phyloP scores from a whole-genome alignment of 2,797 vertebrate species.

The Balearica regulorum region DNA sequence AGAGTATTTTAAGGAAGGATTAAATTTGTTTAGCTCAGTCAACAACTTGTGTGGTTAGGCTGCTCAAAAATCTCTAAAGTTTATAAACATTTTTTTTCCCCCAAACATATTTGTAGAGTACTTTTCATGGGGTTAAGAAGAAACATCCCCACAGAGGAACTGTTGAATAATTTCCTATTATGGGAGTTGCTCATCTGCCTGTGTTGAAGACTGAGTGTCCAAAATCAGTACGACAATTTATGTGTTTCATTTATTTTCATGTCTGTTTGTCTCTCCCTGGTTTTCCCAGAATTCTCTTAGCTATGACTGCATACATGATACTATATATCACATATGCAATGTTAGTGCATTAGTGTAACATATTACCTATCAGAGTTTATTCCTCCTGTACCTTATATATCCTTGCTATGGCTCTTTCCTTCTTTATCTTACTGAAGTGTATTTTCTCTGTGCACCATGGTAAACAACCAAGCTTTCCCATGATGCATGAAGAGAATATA shows the following conservation, averaged over 20 bases:
- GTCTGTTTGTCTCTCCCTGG: not conserved
- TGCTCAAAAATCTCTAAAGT: not conserved
- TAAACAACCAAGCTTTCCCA: not conserved
- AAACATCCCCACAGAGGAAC: not conserved
- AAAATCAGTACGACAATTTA: not conserved
- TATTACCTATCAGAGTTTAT: not conserved
- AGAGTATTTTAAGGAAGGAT: not conserved
- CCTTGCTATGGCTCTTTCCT: not conserved
- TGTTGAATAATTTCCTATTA: not conserved
- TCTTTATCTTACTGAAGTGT: not conserved
- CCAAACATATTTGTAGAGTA: not conserved
- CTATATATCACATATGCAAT: not conserved
- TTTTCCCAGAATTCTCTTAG: not conserved
- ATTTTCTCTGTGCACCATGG: not conserved
- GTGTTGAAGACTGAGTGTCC: not conserved
- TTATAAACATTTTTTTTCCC: not conserved
- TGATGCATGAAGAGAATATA: not conserved
- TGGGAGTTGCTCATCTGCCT: not conserved
- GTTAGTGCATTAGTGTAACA: not conserved
- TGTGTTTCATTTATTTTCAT: not conserved
- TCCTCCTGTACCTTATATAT: not conserved
- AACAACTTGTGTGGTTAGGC: not conserved
- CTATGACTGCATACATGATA: not conserved
- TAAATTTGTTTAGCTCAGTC: not conserved
- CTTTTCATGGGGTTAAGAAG: not conserved